Evolutionary conservation across 1,140 invertebrate genomes (phyloP), one percentile per base, ranked within the genome.

Genomic region (Triops longicaudatus): DNA sequence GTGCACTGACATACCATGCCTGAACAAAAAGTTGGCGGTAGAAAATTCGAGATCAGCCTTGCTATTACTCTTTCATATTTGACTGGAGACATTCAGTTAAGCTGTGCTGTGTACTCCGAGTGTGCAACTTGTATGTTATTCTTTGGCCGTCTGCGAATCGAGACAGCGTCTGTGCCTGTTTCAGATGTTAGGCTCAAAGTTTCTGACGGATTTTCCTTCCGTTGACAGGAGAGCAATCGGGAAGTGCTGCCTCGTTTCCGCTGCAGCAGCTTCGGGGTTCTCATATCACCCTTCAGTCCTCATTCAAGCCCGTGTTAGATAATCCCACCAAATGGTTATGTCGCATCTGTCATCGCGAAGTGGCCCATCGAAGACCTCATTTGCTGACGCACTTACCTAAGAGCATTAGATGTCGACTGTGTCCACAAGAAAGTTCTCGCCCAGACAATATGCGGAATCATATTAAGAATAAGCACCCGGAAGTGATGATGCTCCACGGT

Each of bases 301-400:
- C 50, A 17, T 63, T 63, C 50, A 63, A 63, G 50, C 50, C 50
- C 4, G 50, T 63, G 7, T 22, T n/a, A 63, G 14, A 63, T 17
- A 63, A 63, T 63, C 50, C 50, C 22, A 63, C 50, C 50, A 63
- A 63, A 17, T 63, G 50, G 50, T 22, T 63, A 17, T 63, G 50
- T 63, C 50, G 50, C 50, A 63, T 63, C 50, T 63, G 50, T 22
- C 50, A 63, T 63, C 50, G 50, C 14, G 50, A 63, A 63, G 50
- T 63, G 50, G 50, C 50, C 6, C 50, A 63, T 63, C 50, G 50
- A 63, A 63, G 50, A 63, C 50, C 50, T 6, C 50, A 63, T 14
- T 63, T 63, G 22, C 22, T 63, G 50, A 63, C 50, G 50, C 50
- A 63, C 50, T 17, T 63, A 63, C 50, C 50, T 63, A 63, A 63